phyloP scores from a whole-genome alignment of 2,113 vertebrate species.

The Gnathonemus echidnorhynchus region DNA sequence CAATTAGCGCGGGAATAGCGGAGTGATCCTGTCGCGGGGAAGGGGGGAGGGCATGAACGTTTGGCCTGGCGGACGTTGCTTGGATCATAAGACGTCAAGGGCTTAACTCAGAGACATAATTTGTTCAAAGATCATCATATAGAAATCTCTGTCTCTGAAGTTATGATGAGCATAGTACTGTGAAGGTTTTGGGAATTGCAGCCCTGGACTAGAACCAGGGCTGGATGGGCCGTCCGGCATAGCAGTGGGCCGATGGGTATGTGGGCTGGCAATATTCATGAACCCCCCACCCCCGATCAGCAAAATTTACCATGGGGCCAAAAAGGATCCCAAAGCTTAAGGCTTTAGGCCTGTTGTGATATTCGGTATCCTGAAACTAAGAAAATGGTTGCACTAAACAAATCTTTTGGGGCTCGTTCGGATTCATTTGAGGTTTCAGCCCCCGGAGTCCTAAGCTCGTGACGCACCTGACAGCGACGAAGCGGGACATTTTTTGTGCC shows the following conservation, averaged over 20 bases:
- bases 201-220: not conserved
- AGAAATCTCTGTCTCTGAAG: not conserved
- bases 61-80: not conserved
- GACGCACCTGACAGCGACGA: not conserved
- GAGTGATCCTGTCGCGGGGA: constrained; percentile 23
- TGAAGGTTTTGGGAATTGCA: not conserved
- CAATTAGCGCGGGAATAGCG: constrained; percentile 59
- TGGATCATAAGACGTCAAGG: not conserved
- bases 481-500: not conserved
- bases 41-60: not conserved
- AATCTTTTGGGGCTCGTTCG: not conserved
- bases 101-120: not conserved
- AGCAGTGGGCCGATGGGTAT: not conserved
- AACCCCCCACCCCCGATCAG: not conserved
- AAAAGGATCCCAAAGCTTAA: not conserved
- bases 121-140: not conserved
- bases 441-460: not conserved
- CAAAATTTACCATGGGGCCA: not conserved
- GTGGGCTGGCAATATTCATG: not conserved
- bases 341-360: not conserved
- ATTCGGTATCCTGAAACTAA: not conserved
- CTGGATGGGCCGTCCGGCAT: not conserved
- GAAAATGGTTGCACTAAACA: not conserved
- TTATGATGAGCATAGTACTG: not conserved
- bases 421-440: not conserved